Base-by-base conservation (phyloP, 64 coral and sea anemone genomes). In the Hydrozoanthus tunicans region DNA sequence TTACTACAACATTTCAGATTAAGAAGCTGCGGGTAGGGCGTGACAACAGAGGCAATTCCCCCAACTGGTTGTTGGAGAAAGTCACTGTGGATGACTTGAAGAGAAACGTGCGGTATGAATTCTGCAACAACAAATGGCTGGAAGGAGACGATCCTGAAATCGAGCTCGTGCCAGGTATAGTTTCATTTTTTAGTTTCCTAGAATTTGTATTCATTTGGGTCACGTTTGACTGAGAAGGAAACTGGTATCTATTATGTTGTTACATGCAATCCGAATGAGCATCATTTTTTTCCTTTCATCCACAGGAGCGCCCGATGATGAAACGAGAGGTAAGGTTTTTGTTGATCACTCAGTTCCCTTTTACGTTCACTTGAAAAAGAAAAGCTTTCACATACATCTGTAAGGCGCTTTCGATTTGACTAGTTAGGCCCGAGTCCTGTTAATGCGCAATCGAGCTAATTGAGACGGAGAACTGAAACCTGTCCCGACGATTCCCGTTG, bases 51-150 rank as follows among this genome's bases (percentile, higher is more conserved):
- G 95, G 95, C 7, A 62, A 54, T 10, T 26, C 63, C 54, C 82
- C 92, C 10, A 78, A 93, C 14, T 97, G 95, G 95, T 86, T 93
- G 25, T 58, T 97, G 12, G 95, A 97, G 12, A 94, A 81, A 51
- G 83, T 97, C 59, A 92, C 58, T 51, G 91, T 97, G 70, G 95
- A 97, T 64, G 88, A 94, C 60, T 77, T 90, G 12, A 82, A 91
- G 60, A 97, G 93, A 56, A 81, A 94, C 4, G 95, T 92, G 11
- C 89, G 91, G n/a, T 97, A 97, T 62, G 70, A 94, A 5, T 97
- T 97, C 83, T 56, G 73, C 60, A 89, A 90, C 53, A 92, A 94
- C 69, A 78, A 73, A 67, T 97, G 95, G 95, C 53, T 97, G 32
- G 26, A 70, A 57, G 69, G 66, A 9, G 60, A 55, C 7, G 77